Conservation (phyloP, 2,113 vertebrate species). For the Peromyscus polionotus region DNA sequence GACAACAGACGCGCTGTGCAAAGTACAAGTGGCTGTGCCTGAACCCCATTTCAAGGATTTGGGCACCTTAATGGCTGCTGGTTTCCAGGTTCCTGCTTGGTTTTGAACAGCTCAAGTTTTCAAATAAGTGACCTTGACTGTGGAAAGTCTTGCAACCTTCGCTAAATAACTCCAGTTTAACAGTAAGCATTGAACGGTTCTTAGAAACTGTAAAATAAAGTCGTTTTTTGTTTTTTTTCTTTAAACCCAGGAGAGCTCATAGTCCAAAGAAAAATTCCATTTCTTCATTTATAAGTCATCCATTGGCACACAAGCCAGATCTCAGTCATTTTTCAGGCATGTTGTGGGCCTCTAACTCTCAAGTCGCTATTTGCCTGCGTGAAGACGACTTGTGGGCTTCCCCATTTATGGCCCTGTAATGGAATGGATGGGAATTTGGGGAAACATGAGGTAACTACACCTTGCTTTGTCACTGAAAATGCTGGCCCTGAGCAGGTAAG, state of each 20-base stretch:
- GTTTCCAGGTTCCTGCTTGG: slow-evolving; percentile 55
- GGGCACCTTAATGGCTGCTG: background rate
- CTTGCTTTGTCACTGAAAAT: background rate
- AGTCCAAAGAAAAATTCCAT: slow-evolving; percentile 55
- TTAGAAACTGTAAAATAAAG: slow-evolving; percentile 68
- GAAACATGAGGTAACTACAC: background rate
- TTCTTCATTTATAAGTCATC: slow-evolving; percentile 75
- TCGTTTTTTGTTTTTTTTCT: background rate
- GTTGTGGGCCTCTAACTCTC: slow-evolving; percentile 35
- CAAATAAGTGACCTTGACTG: slow-evolving; percentile 58
- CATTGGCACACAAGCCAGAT: slow-evolving; percentile 71
- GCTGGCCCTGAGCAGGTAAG: background rate
- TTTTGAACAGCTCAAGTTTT: slow-evolving; percentile 57
- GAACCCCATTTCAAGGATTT: background rate
- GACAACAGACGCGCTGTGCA: accelerated
- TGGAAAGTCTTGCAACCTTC: slow-evolving; percentile 37
- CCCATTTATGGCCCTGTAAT: background rate
- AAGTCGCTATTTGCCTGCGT: slow-evolving; percentile 40
- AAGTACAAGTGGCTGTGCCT: background rate
- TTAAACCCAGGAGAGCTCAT: slow-evolving; percentile 32
- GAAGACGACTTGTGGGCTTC: slow-evolving; percentile 19
- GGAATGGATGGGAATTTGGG: background rate
- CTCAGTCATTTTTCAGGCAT: slow-evolving; percentile 65
- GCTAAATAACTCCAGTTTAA: slow-evolving; percentile 32
- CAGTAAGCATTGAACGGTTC: slow-evolving; percentile 39